Evolutionary conservation across 2,888 invertebrate genomes (phyloP), one percentile per base, ranked within the genome.

Genomic region (Orchesella flavescens): DNA sequence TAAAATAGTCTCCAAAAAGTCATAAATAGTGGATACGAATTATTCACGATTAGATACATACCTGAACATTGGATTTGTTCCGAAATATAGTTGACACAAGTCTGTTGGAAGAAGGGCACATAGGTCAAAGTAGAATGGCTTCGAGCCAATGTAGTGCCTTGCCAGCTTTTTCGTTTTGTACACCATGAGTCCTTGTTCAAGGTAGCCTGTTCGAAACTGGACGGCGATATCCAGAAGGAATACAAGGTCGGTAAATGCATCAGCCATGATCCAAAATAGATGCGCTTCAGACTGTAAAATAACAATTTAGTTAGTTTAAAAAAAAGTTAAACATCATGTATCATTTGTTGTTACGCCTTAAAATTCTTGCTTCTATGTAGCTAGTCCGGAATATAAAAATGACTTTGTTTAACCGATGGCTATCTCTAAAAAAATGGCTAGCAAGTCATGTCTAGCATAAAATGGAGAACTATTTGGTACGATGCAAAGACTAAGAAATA

Each of bases 161-260:
- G 97, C 96, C 85, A 98, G 92, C 90, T 97, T 97, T 89, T 93
- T 94, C 85, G 94, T 94, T 90, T 98, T 95, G 91, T 96, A 97
- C 59, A 98, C 95, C 95, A 97, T 96, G 21, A 97, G 93, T 57
- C 97, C 98, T 90, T 97, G 97, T 90, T 98, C 97, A 89, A 98
- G 91, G 90, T 97, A 98, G 19, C 98, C 98, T 63, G 98, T 98
- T 87, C 98, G 92, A 88, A 98, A 93, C 91, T 98, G 98, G 85
- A 97, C 96, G 76, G 94, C 93, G 88, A 98, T 94, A 91, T 98
- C 98, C 87, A 95, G 90, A 74, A 97, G 92, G 91, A 97, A 97
- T 85, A 97, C 94, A 87, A 95, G 89, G 91, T 98, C 98, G 89
- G 95, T 95, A 89, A 97, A 91, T 82, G 93, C 94, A 91, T 98